Evolutionary conservation across 2,888 invertebrate genomes (phyloP).

Genomic region (Platerodrilus igneus): DNA sequence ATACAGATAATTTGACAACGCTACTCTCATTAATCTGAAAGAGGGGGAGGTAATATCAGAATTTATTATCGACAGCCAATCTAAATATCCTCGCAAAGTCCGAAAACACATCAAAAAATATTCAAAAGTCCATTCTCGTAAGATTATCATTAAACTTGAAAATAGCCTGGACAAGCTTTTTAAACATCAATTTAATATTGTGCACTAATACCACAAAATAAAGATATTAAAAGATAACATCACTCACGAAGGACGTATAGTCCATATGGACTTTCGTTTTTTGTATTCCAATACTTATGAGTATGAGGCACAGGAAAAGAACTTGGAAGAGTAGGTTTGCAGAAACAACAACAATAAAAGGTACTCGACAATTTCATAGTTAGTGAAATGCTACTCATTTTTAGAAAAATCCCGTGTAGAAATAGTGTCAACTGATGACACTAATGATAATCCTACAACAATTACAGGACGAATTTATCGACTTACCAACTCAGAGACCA

Average conservation of each 20-base stretch:
- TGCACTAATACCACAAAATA: slow-evolving; percentile 1
- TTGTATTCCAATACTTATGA: no score
- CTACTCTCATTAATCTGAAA: background rate
- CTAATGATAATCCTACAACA: no score
- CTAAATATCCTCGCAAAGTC: background rate
- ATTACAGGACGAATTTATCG: no score
- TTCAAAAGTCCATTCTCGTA: background rate
- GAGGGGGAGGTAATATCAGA: slow-evolving; percentile 2
- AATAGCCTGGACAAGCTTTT: background rate
- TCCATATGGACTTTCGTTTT: slow-evolving; percentile 7
- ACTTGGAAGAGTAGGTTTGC: no score
- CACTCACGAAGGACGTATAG: background rate
- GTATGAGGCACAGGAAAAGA: no score
- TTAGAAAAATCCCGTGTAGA: no score
- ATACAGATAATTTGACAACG: background rate
- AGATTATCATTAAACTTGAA: background rate
- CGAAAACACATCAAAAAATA: slow-evolving; percentile 1
- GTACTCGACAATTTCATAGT: no score
- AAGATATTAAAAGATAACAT: background rate
- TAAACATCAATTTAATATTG: background rate
- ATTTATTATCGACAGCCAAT: background rate
- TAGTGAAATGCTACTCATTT: no score
- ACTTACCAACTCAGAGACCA: no score
- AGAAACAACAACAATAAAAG: no score
- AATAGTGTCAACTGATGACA: no score